Evolutionary conservation across 2,113 vertebrate genomes (phyloP).

Genomic region (Chaetura pelagica): DNA sequence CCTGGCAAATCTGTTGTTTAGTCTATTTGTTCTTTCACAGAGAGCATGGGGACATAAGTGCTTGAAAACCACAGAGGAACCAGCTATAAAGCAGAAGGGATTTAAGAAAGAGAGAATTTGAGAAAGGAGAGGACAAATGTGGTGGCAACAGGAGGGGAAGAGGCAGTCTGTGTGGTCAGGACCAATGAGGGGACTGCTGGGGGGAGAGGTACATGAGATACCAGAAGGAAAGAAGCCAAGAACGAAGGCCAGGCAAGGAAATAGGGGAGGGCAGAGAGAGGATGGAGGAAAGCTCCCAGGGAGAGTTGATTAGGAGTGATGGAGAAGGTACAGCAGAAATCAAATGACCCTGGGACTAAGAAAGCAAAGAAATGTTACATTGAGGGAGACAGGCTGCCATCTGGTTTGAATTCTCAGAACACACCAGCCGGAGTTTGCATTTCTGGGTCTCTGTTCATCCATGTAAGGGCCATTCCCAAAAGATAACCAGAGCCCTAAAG

Average conservation of each 20-base stretch:
- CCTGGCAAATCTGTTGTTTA: slow-evolving; percentile 13
- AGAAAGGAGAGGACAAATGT: background rate
- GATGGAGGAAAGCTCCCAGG: background rate
- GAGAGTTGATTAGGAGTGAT: background rate
- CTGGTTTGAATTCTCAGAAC: background rate
- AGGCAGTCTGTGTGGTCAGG: background rate
- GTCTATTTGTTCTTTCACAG: background rate
- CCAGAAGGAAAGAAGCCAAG: background rate
- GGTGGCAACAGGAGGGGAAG: background rate
- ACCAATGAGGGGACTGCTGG: background rate
- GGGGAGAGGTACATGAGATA: background rate
- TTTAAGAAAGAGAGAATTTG: background rate
- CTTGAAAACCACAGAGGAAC: background rate
- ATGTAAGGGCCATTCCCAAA: background rate
- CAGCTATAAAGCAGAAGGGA: background rate
- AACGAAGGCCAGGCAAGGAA: background rate
- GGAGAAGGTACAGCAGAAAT: background rate
- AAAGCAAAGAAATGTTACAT: background rate
- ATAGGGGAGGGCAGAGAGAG: background rate
- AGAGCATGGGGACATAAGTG: background rate
- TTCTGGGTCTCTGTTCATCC: background rate
- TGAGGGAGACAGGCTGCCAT: background rate
- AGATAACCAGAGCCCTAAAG: background rate
- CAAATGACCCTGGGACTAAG: background rate
- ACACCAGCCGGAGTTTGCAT: background rate